Base-by-base conservation (phyloP, 1,140 invertebrate species). In the Nylanderia fulva region DNA sequence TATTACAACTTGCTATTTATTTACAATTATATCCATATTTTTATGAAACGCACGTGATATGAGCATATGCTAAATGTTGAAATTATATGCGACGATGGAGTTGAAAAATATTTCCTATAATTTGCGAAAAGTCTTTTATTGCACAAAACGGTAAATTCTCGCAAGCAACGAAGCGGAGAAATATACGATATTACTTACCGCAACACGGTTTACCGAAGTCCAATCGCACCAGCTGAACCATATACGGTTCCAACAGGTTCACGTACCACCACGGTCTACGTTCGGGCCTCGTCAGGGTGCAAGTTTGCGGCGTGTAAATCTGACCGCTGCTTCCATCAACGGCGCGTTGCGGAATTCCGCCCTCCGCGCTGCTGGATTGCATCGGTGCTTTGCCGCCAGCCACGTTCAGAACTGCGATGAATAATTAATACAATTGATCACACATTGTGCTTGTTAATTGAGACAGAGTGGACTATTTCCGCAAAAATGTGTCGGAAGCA, bases 361-460 rank as follows among this genome's bases (percentile, higher is more conserved):
- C 97, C 4, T 97, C 96, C 15, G 98, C 97, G 0, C 97, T 98
- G 36, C 97, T 98, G 0, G 97, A 97, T 94, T 99, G 98, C 98
- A 99, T 99, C 0, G 98, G 98, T 0, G 98, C 98, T 94, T 99
- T 99, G 11, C 98, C 98, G 27, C 98, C 98, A 1, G 98, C 98
- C 56, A 99, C 98, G 93, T 99, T 99, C n/a, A 99, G 91, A 66
- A 99, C 98, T 99, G 96, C 2, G 86, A 91, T 90, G 77, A 11
- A 39, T 84, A 71, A 64, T 71, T 80, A 8, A 21, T 18, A n/a
- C 8, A 13, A 58, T 80, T 29, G 36, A 71, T 71, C n/a, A 36
- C n/a, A 36, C 29, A 33, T 69, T 18, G 42, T 80, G 52, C 39
- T 58, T 7, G 33, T 27, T 71, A 58, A 58, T 33, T 21, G 29